These are phyloP conservation scores for Hemiscyllium ocellatum DNA, from an alignment of 2,113 vertebrate genomes.

Conservation along the genomic window DNA sequence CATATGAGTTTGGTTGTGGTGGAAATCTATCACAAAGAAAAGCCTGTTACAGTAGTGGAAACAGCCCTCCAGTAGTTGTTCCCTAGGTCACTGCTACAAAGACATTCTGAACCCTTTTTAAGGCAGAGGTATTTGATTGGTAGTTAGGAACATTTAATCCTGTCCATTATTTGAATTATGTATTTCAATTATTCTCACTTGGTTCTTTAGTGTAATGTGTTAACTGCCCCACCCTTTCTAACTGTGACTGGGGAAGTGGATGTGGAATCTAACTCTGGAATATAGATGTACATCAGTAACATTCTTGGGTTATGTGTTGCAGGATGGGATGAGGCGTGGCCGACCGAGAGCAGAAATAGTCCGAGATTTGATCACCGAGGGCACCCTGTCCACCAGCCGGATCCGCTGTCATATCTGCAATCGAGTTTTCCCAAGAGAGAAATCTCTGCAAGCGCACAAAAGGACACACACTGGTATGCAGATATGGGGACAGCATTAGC, in stretches of 20 bases:
- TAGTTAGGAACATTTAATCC: neutral
- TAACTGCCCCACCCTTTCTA: too few species aligned
- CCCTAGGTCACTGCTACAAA: neutral
- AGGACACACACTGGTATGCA: conserved; percentile 38
- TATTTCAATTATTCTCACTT: neutral
- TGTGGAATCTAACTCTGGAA: neutral
- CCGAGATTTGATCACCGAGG: conserved; percentile 37
- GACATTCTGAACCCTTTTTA: neutral
- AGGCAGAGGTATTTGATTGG: neutral
- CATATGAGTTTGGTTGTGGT: neutral
- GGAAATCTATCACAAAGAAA: neutral
- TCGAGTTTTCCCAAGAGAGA: conserved; percentile 38
- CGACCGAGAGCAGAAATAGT: conserved; percentile 27
- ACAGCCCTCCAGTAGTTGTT: neutral
- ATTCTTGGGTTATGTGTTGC: neutral
- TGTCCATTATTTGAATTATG: neutral
- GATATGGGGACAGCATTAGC: neutral
- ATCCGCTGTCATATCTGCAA: conserved; percentile 39
- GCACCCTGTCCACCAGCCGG: conserved; percentile 33
- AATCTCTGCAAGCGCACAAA: conserved; percentile 37
- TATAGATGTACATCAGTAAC: neutral
- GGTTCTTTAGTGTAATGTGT: neutral
- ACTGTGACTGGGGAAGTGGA: neutral
- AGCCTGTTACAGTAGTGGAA: neutral
- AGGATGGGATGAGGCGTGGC: conserved; percentile 36